Percentiles rank a stretch among this genome's conserved stretches.
Conservation (phyloP, 2,113 vertebrate species). For the Okapia johnstoni region DNA sequence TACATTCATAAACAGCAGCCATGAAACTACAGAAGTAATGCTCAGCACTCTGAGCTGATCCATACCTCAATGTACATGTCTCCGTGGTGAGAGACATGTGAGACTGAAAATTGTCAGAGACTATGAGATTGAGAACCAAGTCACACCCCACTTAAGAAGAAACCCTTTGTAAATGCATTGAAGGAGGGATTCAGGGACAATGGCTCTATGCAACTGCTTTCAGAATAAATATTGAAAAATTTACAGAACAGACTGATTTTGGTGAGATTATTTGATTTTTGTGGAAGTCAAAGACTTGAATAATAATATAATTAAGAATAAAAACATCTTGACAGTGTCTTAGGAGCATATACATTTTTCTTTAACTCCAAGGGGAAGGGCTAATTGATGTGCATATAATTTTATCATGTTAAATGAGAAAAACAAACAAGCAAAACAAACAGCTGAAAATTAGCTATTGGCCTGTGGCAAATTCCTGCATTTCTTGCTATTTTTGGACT, state of each 20-base stretch:
- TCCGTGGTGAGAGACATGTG: not conserved
- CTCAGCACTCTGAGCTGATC: not conserved
- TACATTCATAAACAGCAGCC: not conserved
- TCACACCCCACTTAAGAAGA: not conserved
- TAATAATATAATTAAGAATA: not conserved
- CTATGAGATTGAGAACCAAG: not conserved
- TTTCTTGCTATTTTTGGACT: constrained; percentile 8
- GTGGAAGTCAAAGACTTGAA: not conserved
- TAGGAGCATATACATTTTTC: not conserved
- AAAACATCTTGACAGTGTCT: not conserved
- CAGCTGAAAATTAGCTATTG: not conserved
- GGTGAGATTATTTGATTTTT: constrained; percentile 1
- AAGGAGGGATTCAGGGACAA: not conserved
- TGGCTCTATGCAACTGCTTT: not conserved
- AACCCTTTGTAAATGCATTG: not conserved
- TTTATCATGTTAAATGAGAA: not conserved
- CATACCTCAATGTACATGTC: not conserved
- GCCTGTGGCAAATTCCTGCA: not conserved
- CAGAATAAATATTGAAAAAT: not conserved
- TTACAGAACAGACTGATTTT: not conserved
- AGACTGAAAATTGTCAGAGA: not conserved
- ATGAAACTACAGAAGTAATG: not conserved
- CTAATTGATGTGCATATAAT: not conserved
- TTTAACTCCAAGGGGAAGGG: not conserved
- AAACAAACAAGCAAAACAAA: not conserved